Conservation (phyloP, 92 coral and sea anemone genomes). For the Heliopora coerulea region DNA sequence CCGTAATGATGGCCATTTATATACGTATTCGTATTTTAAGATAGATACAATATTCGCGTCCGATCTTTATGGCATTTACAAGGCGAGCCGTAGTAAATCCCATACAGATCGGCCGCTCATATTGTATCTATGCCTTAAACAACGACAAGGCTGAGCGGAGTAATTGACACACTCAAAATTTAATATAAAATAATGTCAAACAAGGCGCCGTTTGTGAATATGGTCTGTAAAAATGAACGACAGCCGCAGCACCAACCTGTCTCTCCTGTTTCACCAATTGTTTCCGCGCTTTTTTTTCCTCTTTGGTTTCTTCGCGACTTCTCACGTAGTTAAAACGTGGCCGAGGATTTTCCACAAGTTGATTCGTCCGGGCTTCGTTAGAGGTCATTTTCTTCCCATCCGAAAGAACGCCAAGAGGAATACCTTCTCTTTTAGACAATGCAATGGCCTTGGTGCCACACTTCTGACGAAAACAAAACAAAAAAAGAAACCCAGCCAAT, state of each 20-base stretch:
- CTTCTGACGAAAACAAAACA: slow-evolving; percentile 27
- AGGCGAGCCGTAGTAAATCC: too few species aligned
- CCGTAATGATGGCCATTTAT: too few species aligned
- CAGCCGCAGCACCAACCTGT: slow-evolving; percentile 51
- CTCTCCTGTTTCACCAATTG: slow-evolving; percentile 80
- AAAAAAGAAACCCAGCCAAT: not conserved
- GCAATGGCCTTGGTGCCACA: slow-evolving; percentile 53
- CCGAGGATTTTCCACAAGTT: not conserved
- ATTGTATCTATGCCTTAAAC: too few species aligned
- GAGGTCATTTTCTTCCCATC: slow-evolving; percentile 34
- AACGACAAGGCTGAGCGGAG: too few species aligned
- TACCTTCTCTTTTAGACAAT: slow-evolving; percentile 74
- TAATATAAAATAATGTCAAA: too few species aligned
- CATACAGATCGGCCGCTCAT: too few species aligned
- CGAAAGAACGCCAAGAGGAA: slow-evolving; percentile 84
- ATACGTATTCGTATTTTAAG: too few species aligned
- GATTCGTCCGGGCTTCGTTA: not conserved
- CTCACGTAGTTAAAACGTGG: slow-evolving; percentile 29
- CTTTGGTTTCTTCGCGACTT: slow-evolving; percentile 71
- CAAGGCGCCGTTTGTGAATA: too few species aligned
- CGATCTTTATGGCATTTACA: too few species aligned
- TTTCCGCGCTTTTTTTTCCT: slow-evolving; percentile 76
- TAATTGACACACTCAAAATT: too few species aligned
- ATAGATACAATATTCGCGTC: too few species aligned
- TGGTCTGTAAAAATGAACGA: too few species aligned